These are phyloP conservation scores for Diploscapter pachys DNA, from an alignment of 1,140 invertebrate species.

Conservation along the genomic window DNA sequence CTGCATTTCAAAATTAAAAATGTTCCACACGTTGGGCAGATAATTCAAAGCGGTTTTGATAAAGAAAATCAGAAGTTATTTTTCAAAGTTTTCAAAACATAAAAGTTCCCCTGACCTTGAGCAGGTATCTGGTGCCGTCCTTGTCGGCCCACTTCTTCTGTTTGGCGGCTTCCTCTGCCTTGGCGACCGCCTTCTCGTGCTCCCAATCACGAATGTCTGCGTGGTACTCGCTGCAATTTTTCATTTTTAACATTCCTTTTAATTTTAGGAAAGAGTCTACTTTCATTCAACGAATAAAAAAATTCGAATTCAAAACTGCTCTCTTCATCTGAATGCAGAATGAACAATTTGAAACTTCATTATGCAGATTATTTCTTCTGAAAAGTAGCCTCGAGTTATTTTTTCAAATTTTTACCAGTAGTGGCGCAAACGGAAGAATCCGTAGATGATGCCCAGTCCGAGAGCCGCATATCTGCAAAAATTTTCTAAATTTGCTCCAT, in stretches of 20 bases:
- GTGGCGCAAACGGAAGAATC: constrained; percentile 16
- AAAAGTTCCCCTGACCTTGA: constrained; percentile 42
- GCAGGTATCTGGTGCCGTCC: constrained; percentile 56
- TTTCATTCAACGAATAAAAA: constrained; percentile 30
- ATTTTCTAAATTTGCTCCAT: neutral
- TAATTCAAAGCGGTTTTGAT: neutral
- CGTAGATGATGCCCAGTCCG: constrained; percentile 46
- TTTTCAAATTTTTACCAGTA: too few species aligned
- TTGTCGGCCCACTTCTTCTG: constrained; percentile 56
- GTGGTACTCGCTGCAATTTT: constrained; percentile 42
- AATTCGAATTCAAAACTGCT: neutral
- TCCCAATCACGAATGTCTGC: constrained; percentile 54
- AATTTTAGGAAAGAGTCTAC: constrained; percentile 19
- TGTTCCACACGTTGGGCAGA: neutral
- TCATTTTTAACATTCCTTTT: too few species aligned
- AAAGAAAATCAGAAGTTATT: neutral
- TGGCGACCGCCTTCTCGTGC: constrained; percentile 52
- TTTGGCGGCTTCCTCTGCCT: constrained; percentile 44
- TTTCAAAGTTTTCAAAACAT: neutral
- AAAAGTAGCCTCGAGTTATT: too few species aligned
- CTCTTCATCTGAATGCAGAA: neutral
- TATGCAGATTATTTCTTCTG: too few species aligned
- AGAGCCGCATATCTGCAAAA: constrained; percentile 42
- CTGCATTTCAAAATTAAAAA: neutral
- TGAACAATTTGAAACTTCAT: neutral